These are phyloP conservation scores for Loris lydekkerianus DNA, from an alignment of 2,797 vertebrate species.

Conservation along the genomic window DNA sequence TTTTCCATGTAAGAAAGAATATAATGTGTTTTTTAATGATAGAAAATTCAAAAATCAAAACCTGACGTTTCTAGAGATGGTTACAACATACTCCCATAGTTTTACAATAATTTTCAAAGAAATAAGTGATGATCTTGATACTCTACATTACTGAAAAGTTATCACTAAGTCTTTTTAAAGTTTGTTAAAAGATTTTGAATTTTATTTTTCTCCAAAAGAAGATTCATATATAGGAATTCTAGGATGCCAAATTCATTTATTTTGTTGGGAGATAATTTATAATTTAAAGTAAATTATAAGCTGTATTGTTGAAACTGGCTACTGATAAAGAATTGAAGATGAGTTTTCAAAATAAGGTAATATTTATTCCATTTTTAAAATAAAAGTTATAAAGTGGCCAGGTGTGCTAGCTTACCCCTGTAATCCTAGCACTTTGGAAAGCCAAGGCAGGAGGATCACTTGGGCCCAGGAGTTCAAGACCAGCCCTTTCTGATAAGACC, in stretches of 20 bases:
- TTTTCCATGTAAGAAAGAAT: background rate
- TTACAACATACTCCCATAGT: background rate
- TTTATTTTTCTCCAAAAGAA: constrained; percentile 34
- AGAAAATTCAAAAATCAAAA: background rate
- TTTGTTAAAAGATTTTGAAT: background rate
- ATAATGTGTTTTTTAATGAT: background rate
- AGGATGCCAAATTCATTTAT: background rate
- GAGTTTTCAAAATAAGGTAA: constrained; percentile 28
- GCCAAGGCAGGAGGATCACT: background rate
- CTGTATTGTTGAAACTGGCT: background rate
- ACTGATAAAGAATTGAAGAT: background rate
- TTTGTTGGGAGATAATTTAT: background rate
- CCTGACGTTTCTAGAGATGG: background rate
- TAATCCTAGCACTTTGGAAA: background rate
- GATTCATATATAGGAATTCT: background rate
- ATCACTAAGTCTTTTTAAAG: background rate
- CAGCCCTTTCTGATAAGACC: too few relatives aligned
- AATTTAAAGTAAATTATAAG: background rate
- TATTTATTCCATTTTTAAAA: background rate
- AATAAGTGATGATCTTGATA: background rate
- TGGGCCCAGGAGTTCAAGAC: background rate
- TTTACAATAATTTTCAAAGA: background rate
- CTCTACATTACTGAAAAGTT: background rate
- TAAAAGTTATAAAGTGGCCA: background rate
- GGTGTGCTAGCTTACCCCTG: background rate